Conservation (phyloP, 2,888 invertebrate genomes). For the Melanophora roralis region DNA sequence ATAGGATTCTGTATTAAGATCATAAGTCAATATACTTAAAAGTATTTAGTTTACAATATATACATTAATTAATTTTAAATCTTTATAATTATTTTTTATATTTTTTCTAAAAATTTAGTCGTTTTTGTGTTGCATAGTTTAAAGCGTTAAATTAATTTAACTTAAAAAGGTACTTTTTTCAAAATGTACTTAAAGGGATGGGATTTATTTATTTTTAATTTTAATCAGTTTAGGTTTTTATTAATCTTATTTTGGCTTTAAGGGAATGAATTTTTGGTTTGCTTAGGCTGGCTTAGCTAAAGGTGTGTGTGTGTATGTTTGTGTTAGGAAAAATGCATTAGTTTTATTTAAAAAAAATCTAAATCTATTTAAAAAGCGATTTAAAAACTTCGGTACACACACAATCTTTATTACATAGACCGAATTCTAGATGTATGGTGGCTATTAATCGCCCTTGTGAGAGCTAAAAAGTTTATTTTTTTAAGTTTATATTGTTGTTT, state of each 20-base stretch:
- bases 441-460: conserved; percentile 75
- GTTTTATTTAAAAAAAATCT: conserved; percentile 27
- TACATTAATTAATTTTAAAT: conserved; percentile 13
- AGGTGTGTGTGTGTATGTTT: conserved; percentile 40
- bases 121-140: conserved; percentile 28
- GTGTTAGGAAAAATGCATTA: conserved; percentile 23
- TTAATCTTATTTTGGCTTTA: conserved; percentile 45
- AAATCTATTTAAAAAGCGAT: conserved; percentile 73
- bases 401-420: conserved; percentile 76
- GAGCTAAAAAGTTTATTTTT: conserved; percentile 67
- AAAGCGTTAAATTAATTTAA: conserved; percentile 48
- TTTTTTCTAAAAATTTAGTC: conserved; percentile 3
- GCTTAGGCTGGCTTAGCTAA: conserved; percentile 15
- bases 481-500: conserved; percentile 9
- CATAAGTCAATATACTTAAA: conserved; percentile 1
- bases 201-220: conserved; percentile 12
- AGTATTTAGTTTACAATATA: conserved; percentile 14
- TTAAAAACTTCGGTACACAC: conserved; percentile 75
- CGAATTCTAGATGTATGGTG: conserved; percentile 76
- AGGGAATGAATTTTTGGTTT: conserved; percentile 13
- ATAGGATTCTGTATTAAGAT: conserved; percentile 43
- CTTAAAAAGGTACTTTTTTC: conserved; percentile 51
- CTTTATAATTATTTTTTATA: conserved; percentile 9
- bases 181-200: conserved; percentile 47
- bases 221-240: conserved; percentile 10